Base-by-base conservation (phyloP, 2,888 invertebrate species). In the Macaria liturata region DNA sequence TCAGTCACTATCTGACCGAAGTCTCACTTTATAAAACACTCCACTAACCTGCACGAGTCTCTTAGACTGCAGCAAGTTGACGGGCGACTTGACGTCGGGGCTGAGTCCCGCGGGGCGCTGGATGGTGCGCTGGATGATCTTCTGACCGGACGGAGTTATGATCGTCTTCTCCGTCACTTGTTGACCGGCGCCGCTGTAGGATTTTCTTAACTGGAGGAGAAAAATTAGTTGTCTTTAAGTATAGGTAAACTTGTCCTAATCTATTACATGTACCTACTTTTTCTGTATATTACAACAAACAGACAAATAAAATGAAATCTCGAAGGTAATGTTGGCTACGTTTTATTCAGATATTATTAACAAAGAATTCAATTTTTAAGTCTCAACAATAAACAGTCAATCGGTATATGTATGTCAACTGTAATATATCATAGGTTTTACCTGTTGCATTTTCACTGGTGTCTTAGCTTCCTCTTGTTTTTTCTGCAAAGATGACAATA, bases 131-230 rank as follows among this genome's bases (percentile, higher is more conserved):
- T 92, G 92, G 51, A 92, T 92, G 49, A 92, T 92, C 71, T 91
- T 92, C 72, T 92, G 92, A n/a, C 92, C 92, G 1, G 91, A 92
- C 0, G 92, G 92, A 9, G 92, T 92, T 43, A 92, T 91, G 55
- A 92, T 92, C 0, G 92, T 92, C 72, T 92, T 92, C 70, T 92
- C 92, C 2, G 91, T 91, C 42, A 92, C 89, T 59, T 90, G 89
- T 58, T 89, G 90, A 3, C 87, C 86, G 3, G 80, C 75, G 0
- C 85, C 70, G 1, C 80, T 76, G 44, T 79, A 81, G 2, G 84
- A 78, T 68, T 86, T 89, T 74, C 81, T 88, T 49, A 83, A 69
- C 86, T 88, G 60, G 20, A 20, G 2, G 20, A 20, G 20, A 20
- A 20, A 20, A 20, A 20, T 20, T 20, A 20, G 20, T 20, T 20